A percentile compares a stretch with the other conserved stretches of the same genome.
phyloP scores from a whole-genome alignment of 2,797 vertebrate genomes.

The Gymnoscopelus microlampas region DNA sequence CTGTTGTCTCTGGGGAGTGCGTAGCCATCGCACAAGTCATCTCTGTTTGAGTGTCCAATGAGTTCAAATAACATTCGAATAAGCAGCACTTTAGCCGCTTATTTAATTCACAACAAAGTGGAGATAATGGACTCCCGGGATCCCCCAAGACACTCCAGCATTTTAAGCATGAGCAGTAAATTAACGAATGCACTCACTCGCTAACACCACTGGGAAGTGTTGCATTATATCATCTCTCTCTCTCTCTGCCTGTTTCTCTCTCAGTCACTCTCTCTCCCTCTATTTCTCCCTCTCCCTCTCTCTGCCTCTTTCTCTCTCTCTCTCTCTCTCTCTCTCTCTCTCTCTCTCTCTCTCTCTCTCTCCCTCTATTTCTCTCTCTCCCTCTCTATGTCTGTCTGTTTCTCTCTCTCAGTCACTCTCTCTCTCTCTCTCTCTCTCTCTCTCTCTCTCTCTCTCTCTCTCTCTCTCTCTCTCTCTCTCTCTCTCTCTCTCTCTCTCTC shows the following conservation, averaged over 20 bases:
- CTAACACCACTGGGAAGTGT: constrained; percentile 71
- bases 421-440: constrained; percentile 49
- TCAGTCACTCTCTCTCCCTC: neutral
- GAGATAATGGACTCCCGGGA: constrained; percentile 86
- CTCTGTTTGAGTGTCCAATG: constrained; percentile 76
- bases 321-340: too few relatives aligned
- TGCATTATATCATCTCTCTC: constrained; percentile 72
- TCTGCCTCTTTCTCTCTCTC: constrained; percentile 25
- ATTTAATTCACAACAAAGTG: constrained; percentile 89
- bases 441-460: constrained; percentile 41
- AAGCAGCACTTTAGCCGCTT: constrained; percentile 85
- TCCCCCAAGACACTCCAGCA: constrained; percentile 77
- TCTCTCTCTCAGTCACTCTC: constrained; percentile 24
- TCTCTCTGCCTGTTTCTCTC: constrained; percentile 51
- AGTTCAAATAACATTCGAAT: constrained; percentile 85
- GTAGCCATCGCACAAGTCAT: constrained; percentile 72
- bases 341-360: neutral
- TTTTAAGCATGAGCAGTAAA: constrained; percentile 84
- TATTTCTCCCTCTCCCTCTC: constrained; percentile 26
- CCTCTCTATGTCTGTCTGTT: neutral
- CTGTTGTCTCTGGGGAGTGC: constrained; percentile 66
- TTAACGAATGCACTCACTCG: constrained; percentile 81
- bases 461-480: constrained; percentile 30
- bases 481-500: neutral
- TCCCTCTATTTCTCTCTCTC: constrained; percentile 1